Evolutionary conservation across 2,888 invertebrate species (phyloP).

Genomic region (Tubulanus polymorphus): DNA sequence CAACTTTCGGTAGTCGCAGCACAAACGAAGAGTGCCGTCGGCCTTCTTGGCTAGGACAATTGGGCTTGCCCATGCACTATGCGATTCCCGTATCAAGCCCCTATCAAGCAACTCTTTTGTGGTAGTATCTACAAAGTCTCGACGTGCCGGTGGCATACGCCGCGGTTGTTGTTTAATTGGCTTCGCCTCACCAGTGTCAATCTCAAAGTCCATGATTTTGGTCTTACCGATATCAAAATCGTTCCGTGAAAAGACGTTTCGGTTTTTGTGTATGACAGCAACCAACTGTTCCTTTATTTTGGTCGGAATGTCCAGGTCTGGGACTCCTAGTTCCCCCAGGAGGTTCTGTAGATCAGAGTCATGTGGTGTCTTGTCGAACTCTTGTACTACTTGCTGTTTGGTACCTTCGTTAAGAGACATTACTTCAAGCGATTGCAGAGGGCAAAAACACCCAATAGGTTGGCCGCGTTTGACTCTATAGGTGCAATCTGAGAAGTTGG

Average conservation of each 20-base stretch:
- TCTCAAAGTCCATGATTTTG: conserved; percentile 1
- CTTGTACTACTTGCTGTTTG: background rate
- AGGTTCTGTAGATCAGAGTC: no score
- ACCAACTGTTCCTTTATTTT: background rate
- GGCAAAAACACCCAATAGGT: background rate
- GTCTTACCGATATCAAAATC: conserved; percentile 7
- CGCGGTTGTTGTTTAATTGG: conserved; percentile 11
- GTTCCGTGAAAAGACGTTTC: background rate
- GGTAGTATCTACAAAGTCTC: background rate
- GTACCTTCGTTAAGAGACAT: background rate
- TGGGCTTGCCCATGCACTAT: conserved; percentile 1
- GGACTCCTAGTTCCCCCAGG: no score
- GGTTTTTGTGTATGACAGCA: background rate
- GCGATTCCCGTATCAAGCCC: background rate
- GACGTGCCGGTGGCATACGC: background rate
- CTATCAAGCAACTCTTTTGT: conserved; percentile 1
- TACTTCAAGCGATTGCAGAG: background rate
- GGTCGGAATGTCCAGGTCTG: background rate
- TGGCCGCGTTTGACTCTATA: background rate
- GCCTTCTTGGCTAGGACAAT: conserved; percentile 2
- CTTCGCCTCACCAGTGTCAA: conserved; percentile 10
- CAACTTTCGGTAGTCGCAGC: conserved; percentile 13
- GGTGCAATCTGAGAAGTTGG: background rate
- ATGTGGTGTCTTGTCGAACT: no score
- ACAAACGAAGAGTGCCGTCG: background rate